Evolutionary conservation across 2,113 vertebrate genomes (phyloP), one percentile per base, ranked within the genome.

Genomic region (Pogona vitticeps): DNA sequence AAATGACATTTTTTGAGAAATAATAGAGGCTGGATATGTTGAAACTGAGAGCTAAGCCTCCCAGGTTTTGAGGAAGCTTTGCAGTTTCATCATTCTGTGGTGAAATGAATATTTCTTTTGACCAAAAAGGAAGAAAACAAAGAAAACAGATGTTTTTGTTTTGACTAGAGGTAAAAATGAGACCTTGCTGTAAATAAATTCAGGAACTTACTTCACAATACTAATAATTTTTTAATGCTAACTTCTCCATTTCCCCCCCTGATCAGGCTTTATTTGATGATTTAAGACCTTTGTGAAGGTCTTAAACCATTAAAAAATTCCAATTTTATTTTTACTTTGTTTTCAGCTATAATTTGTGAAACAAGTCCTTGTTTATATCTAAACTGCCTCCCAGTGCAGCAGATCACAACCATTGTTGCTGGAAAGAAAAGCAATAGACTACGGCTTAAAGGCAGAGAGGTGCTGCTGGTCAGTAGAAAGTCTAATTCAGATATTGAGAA

Each of bases 1-100:
- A 93, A 67, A 21, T 94, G 94, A 94, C 89, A 63, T 84, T 92
- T 90, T 76, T 92, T 92, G 86, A 84, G 91, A 90, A 83, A 86
- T 95, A 86, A 87, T 81, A 63, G 86, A 89, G 90, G 91, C 36
- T 91, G 91, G 93, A 88, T 75, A 90, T 91, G 77, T 65, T 91
- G 88, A 94, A 92, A 94, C 88, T 42, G 31, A 94, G 91, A 94
- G 84, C 73, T 90, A 92, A 87, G 33, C 82, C 73, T 88, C 42
- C 75, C 6, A 63, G n/a, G 76, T 59, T 76, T 6, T n/a, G 28
- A 36, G 18, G 28, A n/a, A 86, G 33, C 75, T 79, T 82, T 26
- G 83, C 82, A 12, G 0, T 87, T 94, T 93, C 79, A 91, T 93
- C 89, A 73, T 81, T 91, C 85, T 31, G 8, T 75, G 84, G 71